Evolutionary conservation across 2,888 invertebrate genomes (phyloP), one percentile per base, ranked within the genome.

Genomic region (Polyommatus icarus): DNA sequence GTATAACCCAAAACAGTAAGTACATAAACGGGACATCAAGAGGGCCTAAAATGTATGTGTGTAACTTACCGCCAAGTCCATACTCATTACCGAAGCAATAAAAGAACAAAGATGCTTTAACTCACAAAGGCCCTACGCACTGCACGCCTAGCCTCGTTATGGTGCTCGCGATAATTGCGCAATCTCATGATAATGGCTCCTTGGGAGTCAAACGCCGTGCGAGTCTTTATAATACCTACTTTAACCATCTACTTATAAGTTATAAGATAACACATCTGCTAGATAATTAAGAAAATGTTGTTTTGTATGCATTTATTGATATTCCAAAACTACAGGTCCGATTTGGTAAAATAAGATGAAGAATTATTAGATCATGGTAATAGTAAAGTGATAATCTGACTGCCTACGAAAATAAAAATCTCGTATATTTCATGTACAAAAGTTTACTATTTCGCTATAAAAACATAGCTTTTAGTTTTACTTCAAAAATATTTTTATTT

Each of bases 21-120:
- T 67, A 67, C 5, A 32, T 67, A 32, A 67, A 32, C 6, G 12
- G 15, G 12, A 67, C 67, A 67, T 67, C 67, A 67, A 67, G 29
- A 67, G 67, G 67, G 29, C 6, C 29, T 67, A 15, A 67, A 67
- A 67, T 67, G 46, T 61, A 61, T 29, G 29, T 32, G 12, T 67
- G 29, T 32, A 29, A 18, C 67, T 32, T 67, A 15, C 67, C 67
- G 67, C 67, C 29, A 67, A 67, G 67, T 67, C 67, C 67, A 67
- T 67, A 67, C 67, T 67, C 67, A 67, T 67, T 67, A 67, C 29
- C 67, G 67, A 15, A 67, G 29, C 67, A 32, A 67, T 67, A 67
- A 67, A 67, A 67, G 67, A 67, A 67, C 67, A 32, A 67, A 67
- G 29, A 67, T 67, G 18, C 20, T 67, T 18, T 67, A 67, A 32